Conservation (phyloP, 2,888 invertebrate species). For the Autographa pulchrina region DNA sequence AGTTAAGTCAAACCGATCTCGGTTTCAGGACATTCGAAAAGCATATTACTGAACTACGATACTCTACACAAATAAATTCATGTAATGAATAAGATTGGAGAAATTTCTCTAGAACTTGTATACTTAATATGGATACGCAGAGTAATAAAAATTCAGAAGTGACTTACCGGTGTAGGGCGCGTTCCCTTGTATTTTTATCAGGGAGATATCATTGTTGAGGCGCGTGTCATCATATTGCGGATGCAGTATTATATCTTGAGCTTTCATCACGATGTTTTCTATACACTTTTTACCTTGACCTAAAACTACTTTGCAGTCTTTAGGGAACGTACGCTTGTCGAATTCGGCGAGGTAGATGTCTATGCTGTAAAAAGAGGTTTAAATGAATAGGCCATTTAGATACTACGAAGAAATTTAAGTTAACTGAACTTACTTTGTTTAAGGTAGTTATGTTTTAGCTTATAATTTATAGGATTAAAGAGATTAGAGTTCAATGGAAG, state of each 20-base stretch:
- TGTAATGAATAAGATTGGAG: no score
- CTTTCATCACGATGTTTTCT: conserved; percentile 74
- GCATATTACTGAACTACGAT: no score
- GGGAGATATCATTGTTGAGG: conserved; percentile 80
- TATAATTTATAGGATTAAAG: no score
- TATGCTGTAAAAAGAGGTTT: conserved; percentile 67
- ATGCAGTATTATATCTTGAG: conserved; percentile 72
- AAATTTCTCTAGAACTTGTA: no score
- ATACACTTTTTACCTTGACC: conserved; percentile 75
- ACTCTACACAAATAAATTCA: no score
- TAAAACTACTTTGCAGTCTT: conserved; percentile 73
- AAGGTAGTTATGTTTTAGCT: no score
- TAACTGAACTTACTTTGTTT: no score
- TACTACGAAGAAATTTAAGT: no score
- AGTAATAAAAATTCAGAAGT: neutral
- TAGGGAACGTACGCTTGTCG: conserved; percentile 82
- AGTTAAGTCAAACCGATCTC: no score
- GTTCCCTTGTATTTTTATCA: conserved; percentile 72
- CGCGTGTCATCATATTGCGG: conserved; percentile 74
- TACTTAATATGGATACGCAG: neutral
- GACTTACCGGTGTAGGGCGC: conserved; percentile 80
- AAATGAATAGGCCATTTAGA: neutral
- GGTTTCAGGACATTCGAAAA: no score
- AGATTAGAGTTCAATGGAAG: no score
- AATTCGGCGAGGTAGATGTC: conserved; percentile 80